Evolutionary conservation across 2,113 vertebrate species (phyloP).

Genomic region (Orientallactaga bullata): DNA sequence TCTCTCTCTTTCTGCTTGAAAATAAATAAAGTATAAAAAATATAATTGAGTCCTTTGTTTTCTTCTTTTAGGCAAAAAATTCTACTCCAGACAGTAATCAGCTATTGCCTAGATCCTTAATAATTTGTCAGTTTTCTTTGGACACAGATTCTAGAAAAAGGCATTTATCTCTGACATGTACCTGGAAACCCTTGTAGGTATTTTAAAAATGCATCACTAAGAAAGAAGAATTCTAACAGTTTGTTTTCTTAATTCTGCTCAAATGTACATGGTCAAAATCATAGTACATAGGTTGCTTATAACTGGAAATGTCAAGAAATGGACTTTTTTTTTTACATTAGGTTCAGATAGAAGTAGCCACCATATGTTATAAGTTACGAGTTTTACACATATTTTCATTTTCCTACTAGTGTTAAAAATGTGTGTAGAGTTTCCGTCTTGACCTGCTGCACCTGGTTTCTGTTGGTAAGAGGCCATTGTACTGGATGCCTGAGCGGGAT

Average conservation of each 20-base stretch:
- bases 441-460: neutral
- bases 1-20: too few relatives aligned
- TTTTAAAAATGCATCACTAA: slow-evolving; percentile 11
- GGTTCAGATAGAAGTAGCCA: slow-evolving; percentile 34
- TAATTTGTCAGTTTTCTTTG: slow-evolving; percentile 27
- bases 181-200: neutral
- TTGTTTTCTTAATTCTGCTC: slow-evolving; percentile 12
- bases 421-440: slow-evolving; percentile 18
- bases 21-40: neutral
- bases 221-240: neutral
- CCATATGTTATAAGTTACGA: neutral
- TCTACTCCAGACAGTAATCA: neutral
- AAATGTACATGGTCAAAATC: slow-evolving; percentile 3
- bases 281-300: neutral
- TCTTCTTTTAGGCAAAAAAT: neutral
- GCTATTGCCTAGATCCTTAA: neutral
- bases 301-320: neutral
- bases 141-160: neutral
- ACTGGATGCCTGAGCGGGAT: neutral
- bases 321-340: slow-evolving; percentile 18
- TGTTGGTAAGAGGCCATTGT: slow-evolving; percentile 20
- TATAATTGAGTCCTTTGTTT: slow-evolving; percentile 37
- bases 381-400: slow-evolving; percentile 49
- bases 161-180: slow-evolving; percentile 7
- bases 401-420: slow-evolving; percentile 28